phyloP scores from a whole-genome alignment of 1,140 invertebrate species.

The Euwallacea fornicatus region DNA sequence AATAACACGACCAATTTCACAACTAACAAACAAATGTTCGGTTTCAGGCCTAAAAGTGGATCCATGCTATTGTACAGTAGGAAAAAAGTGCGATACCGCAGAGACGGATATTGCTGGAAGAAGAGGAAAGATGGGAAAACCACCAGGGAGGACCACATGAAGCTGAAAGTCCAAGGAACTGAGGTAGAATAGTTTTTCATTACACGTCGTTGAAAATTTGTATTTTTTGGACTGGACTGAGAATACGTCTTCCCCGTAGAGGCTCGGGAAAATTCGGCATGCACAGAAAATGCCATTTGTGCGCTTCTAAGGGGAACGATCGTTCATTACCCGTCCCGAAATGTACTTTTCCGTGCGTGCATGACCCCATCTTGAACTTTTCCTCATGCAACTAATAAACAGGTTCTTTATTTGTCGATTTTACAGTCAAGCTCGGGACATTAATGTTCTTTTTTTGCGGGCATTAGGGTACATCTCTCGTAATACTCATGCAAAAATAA shows the following conservation, averaged over 20 bases:
- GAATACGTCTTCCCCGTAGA: background rate
- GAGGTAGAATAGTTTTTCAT: slow-evolving; percentile 63
- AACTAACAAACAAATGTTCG: background rate
- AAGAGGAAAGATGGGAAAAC: slow-evolving; percentile 97
- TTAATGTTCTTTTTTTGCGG: no score
- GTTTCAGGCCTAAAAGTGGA: slow-evolving; percentile 86
- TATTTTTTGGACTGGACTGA: background rate
- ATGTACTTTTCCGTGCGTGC: no score
- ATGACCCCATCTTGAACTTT: no score
- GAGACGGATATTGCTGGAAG: slow-evolving; percentile 99
- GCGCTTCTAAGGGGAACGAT: no score
- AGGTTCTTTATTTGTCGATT: no score
- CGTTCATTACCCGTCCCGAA: no score
- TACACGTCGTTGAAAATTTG: background rate
- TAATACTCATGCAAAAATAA: background rate
- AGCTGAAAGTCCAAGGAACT: slow-evolving; percentile 95
- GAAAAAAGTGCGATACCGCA: slow-evolving; percentile 93
- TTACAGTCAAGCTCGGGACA: no score
- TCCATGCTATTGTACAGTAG: slow-evolving; percentile 96
- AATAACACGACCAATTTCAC: background rate
- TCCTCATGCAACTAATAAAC: no score
- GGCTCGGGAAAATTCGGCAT: no score
- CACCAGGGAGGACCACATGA: slow-evolving; percentile 98
- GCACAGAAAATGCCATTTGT: no score
- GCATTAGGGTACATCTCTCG: no score